Evolutionary conservation across 1,140 invertebrate genomes (phyloP), one percentile per base, ranked within the genome.

Genomic region (Pectinophora gossypiella): DNA sequence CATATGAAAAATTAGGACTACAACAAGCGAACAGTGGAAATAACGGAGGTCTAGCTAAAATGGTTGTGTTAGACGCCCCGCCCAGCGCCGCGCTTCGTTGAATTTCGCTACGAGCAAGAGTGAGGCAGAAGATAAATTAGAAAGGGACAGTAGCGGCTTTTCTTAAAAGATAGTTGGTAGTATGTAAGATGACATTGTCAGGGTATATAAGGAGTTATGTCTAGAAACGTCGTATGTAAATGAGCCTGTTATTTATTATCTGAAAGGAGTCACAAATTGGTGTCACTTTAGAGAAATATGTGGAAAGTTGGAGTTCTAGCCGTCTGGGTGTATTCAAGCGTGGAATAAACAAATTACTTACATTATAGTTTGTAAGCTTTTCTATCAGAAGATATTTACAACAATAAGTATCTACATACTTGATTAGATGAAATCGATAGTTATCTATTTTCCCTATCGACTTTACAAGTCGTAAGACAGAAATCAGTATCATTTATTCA

Each of bases 141-240:
- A 85, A 55, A 27, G 66, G 64, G 71, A 76, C 57, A 51, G 64
- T 50, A 19, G 59, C 51, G 65, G 64, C 68, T 82, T 85, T 84
- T 85, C 82, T 85, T 83, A 69, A n/a, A 80, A 83, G 79, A 85
- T 82, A 84, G 79, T 84, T 80, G 56, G 59, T 60, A 74, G 66
- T 72, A 69, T 64, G 56, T 72, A 74, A 66, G 59, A 67, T 61
- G 60, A 78, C 70, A 74, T 62, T 72, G 74, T 73, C 52, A 68
- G 51, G 56, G 64, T 76, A 84, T 66, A 77, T 82, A 75, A 66
- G 63, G 60, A 54, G 40, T 61, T 69, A 64, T 74, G 74, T 70
- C 42, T 32, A 40, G 36, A 15, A 40, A 40, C n/a, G 36, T 64
- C 52, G 70, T 82, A 85, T 84, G 78, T 83, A 84, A 80, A 82